Evolutionary conservation across 2,888 invertebrate genomes (phyloP), one percentile per base, ranked within the genome.

Genomic region (Stegana nigrithorax): DNA sequence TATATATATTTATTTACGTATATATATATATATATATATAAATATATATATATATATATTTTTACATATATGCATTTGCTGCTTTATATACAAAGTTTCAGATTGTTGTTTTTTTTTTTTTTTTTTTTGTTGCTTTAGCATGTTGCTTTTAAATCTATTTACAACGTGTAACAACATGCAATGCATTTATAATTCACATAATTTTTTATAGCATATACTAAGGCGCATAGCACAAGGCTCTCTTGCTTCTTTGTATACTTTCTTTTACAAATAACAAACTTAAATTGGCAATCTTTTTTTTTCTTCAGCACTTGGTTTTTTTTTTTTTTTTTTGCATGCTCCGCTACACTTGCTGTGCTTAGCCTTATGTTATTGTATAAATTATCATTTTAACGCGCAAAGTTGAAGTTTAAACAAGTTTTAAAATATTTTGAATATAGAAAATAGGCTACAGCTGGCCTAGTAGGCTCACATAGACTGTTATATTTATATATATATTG

Each of bases 91-190:
- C 17, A 39, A 4, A 14, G 10, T 51, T 19, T 45, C 12, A 14
- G 2, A 39, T n/a, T 29, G 5, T 23, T 29, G 21, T 55, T 12
- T 32, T 55, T 27, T 51, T 50, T 5, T 10, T 25, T 47, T 21
- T 47, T 2, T 21, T 12, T 23, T 21, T 55, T 55, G 17, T 32
- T 26, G 17, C 50, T n/a, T 21, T 55, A 23, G 53, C 53, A 55
- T 55, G 53, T 55, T 32, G 14, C 29, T 55, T 32, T 36, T 27
- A 32, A 55, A 55, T 55, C 36, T 55, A 55, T 55, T 55, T 55
- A 32, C 19, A 14, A 21, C 25, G 12, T 19, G 36, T 36, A 55
- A 21, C 26, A 32, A 55, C 53, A 55, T 55, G 53, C 51, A 51
- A 51, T 19, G 27, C n/a, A 17, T 51, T 25, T 29, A 19, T 19